These are phyloP conservation scores for Eclectus roratus DNA, from an alignment of 2,113 vertebrate genomes.

Conservation along the genomic window DNA sequence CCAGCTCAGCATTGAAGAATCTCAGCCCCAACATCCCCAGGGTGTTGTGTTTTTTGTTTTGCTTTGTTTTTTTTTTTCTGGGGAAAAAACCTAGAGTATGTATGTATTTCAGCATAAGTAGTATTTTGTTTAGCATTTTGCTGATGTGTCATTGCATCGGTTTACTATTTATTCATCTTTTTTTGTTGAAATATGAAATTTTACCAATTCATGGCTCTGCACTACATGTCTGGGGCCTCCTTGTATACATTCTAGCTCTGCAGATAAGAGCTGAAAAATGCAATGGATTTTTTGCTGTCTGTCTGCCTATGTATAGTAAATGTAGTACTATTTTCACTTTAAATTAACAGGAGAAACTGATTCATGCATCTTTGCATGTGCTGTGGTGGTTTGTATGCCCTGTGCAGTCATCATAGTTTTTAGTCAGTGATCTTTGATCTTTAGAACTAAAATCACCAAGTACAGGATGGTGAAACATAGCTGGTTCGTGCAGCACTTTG, in stretches of 20 bases:
- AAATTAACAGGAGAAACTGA: background rate
- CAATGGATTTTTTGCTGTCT: background rate
- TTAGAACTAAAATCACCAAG: background rate
- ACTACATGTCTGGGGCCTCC: background rate
- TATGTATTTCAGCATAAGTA: background rate
- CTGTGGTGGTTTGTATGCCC: background rate
- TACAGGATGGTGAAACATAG: background rate
- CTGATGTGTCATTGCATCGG: background rate
- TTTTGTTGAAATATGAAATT: background rate
- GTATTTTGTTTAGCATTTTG: background rate
- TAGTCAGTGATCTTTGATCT: background rate
- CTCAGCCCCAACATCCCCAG: background rate
- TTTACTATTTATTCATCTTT: background rate
- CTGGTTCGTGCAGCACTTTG: background rate
- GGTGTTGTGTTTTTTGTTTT: background rate
- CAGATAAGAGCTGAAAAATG: background rate
- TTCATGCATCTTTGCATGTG: background rate
- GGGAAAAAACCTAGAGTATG: background rate
- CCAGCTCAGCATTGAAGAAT: background rate
- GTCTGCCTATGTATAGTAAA: background rate
- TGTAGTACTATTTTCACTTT: background rate
- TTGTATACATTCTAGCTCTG: background rate
- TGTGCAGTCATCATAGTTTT: background rate
- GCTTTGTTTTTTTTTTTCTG: background rate
- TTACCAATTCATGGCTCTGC: background rate